A percentile compares a stretch with the other conserved stretches of the same genome.
Conservation (phyloP, 2,888 invertebrate species). For the Latrodectus elegans region DNA sequence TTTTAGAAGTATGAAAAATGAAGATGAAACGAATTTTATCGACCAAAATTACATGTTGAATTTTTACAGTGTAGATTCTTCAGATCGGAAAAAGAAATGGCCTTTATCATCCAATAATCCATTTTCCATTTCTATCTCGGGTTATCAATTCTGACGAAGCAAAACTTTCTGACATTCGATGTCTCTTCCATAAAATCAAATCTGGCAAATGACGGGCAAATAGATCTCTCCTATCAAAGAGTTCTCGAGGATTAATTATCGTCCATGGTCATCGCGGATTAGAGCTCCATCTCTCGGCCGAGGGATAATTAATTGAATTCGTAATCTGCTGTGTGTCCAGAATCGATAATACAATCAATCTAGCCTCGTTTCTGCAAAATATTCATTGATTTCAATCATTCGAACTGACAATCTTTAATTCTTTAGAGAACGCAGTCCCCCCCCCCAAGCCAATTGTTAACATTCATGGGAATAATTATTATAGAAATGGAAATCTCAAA, state of each 20-base stretch:
- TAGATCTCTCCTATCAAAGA: slow-evolving; percentile 20
- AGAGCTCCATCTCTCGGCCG: slow-evolving; percentile 13
- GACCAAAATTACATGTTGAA: too few species aligned
- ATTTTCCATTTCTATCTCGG: neutral
- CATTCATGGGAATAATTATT: too few species aligned
- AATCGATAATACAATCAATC: neutral
- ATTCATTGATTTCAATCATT: neutral
- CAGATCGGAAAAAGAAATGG: too few species aligned
- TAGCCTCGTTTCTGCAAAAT: neutral
- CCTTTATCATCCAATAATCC: neutral
- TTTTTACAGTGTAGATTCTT: too few species aligned
- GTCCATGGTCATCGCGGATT: slow-evolving; percentile 30
- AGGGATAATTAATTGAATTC: slow-evolving; percentile 45
- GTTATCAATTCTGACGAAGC: neutral
- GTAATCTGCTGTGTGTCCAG: neutral
- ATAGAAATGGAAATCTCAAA: too few species aligned
- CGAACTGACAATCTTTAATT: too few species aligned
- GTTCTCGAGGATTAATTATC: slow-evolving; percentile 31
- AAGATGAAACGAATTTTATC: too few species aligned
- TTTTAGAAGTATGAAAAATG: too few species aligned
- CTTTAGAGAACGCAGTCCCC: too few species aligned
- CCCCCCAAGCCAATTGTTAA: too few species aligned
- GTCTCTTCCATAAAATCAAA: neutral
- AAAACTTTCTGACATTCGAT: slow-evolving; percentile 2
- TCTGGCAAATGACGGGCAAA: slow-evolving; percentile 38